Conservation (phyloP, 2,888 invertebrate species). For the Atrina japonica region DNA sequence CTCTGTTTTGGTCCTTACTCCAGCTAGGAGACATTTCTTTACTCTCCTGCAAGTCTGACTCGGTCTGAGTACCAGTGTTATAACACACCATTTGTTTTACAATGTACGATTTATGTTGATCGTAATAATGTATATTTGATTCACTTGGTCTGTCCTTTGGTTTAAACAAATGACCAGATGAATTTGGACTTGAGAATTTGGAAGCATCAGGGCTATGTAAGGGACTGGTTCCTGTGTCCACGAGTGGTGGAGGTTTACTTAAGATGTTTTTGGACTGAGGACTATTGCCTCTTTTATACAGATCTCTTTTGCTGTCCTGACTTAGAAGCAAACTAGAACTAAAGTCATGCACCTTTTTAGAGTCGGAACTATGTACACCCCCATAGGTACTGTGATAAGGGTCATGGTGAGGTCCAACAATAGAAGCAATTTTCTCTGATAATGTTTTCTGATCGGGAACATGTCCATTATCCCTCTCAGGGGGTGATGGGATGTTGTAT, state of each 20-base stretch:
- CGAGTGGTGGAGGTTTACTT: conserved; percentile 8
- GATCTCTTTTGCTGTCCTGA: conserved; percentile 25
- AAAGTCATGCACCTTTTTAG: conserved; percentile 23
- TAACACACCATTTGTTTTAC: conserved; percentile 73
- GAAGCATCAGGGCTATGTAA: conserved; percentile 48
- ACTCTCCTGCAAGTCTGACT: conserved; percentile 49
- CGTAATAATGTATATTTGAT: conserved; percentile 15
- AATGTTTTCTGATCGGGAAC: conserved; percentile 58
- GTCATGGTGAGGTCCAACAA: conserved; percentile 48
- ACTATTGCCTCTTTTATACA: not conserved
- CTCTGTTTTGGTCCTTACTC: conserved; percentile 37
- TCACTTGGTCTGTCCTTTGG: conserved; percentile 16
- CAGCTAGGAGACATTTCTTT: conserved; percentile 38
- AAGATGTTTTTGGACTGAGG: not conserved
- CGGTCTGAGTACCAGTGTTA: conserved; percentile 77
- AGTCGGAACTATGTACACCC: conserved; percentile 29
- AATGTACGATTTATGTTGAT: conserved; percentile 51
- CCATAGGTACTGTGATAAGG: conserved; percentile 14
- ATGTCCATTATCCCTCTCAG: conserved; percentile 84
- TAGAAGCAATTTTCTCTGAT: conserved; percentile 56
- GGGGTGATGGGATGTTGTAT: conserved; percentile 87
- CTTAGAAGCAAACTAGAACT: conserved; percentile 32
- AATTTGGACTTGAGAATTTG: conserved; percentile 4
- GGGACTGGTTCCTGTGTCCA: conserved; percentile 59
- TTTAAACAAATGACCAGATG: conserved; percentile 5